A percentile compares a stretch with the other conserved stretches of the same genome.
phyloP scores from a whole-genome alignment of 1,140 invertebrate genomes.

The Drosophila seguyi region DNA sequence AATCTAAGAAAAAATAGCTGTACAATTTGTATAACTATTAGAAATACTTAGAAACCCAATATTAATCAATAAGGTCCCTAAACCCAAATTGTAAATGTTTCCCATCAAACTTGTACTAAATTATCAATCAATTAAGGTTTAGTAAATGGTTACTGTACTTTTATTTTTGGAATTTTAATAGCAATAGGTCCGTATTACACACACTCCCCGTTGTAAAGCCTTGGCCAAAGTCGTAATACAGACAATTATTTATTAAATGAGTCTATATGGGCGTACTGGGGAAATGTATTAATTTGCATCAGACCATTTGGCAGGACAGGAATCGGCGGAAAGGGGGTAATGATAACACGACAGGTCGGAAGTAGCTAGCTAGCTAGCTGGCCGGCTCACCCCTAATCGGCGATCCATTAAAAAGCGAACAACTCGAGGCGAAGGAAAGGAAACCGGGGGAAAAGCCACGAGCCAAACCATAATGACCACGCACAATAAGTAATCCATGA shows the following conservation, averaged over 20 bases:
- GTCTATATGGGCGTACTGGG: constrained; percentile 12
- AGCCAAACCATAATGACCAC: constrained; percentile 69
- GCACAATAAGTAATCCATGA: constrained; percentile 60
- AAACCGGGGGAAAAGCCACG: constrained; percentile 19
- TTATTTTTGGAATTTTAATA: constrained; percentile 48
- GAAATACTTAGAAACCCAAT: background rate
- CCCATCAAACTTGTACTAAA: too few species aligned
- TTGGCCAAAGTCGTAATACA: constrained; percentile 13
- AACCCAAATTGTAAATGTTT: background rate
- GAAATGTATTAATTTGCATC: constrained; percentile 72
- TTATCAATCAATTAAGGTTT: background rate
- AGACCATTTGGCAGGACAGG: constrained; percentile 27
- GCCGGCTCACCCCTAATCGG: constrained; percentile 39
- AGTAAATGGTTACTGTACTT: constrained; percentile 13
- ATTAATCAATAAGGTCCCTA: background rate
- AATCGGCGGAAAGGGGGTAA: constrained; percentile 25
- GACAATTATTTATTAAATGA: constrained; percentile 38
- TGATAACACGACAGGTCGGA: constrained; percentile 54
- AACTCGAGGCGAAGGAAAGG: constrained; percentile 12
- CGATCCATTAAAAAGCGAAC: constrained; percentile 46
- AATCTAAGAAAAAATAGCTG: background rate
- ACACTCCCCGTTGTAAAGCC: constrained; percentile 11
- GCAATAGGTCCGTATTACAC: constrained; percentile 6
- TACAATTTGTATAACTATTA: background rate
- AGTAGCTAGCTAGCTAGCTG: constrained; percentile 5